phyloP scores from a whole-genome alignment of 2,113 vertebrate species.

The Tichodroma muraria region DNA sequence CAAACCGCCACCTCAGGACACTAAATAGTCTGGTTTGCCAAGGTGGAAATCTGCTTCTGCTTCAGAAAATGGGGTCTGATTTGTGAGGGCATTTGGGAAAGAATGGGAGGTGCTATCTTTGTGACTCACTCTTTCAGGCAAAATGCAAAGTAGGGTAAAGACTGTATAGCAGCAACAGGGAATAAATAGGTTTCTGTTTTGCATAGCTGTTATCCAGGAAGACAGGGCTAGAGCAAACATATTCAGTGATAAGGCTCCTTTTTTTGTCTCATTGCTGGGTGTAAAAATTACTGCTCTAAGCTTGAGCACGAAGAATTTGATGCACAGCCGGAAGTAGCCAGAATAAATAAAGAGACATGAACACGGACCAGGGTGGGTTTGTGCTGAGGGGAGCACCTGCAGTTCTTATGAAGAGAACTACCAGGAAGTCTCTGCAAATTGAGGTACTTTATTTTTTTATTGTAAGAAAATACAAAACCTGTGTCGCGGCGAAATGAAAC shows the following conservation, averaged over 20 bases:
- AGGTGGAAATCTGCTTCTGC: not conserved
- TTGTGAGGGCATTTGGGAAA: not conserved
- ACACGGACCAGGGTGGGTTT: not conserved
- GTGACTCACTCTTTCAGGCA: not conserved
- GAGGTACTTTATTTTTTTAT: not conserved
- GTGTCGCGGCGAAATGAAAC: not conserved
- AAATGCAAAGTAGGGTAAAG: not conserved
- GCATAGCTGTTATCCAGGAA: not conserved
- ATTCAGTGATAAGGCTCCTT: not conserved
- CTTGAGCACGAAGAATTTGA: not conserved
- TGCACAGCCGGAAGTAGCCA: not conserved
- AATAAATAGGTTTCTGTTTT: conserved; percentile 1
- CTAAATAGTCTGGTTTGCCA: not conserved
- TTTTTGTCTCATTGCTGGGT: not conserved
- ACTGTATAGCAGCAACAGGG: not conserved
- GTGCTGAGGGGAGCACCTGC: not conserved
- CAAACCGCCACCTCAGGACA: not conserved
- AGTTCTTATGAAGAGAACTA: not conserved
- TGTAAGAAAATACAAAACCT: not conserved
- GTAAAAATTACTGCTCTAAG: not conserved
- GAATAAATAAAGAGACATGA: not conserved
- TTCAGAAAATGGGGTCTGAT: not conserved
- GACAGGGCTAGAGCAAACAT: not conserved
- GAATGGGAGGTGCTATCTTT: not conserved
- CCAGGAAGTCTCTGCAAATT: not conserved